These are phyloP conservation scores for Tachina lurida DNA, from an alignment of 2,888 invertebrate genomes.

Conservation along the genomic window DNA sequence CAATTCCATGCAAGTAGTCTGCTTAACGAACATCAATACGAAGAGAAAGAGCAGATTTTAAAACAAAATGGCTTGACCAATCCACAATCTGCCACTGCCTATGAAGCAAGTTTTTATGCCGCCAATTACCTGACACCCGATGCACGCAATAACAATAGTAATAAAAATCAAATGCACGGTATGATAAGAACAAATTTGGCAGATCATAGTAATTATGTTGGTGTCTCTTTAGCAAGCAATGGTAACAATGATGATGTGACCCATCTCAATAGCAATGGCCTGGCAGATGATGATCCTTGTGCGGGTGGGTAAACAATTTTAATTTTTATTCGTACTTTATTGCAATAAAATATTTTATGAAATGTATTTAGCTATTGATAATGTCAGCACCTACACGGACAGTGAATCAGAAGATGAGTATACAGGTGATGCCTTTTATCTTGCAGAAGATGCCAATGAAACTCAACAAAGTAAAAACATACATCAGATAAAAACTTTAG, in stretches of 20 bases:
- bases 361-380: constrained; percentile 77
- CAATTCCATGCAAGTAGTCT: constrained; percentile 82
- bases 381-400: constrained; percentile 79
- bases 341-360: background rate
- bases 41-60: constrained; percentile 78
- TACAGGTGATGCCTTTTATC: constrained; percentile 78
- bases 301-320: constrained; percentile 76
- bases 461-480: constrained; percentile 77
- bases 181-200: constrained; percentile 55
- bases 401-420: constrained; percentile 80
- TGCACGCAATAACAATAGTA: constrained; percentile 54
- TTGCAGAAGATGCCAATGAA: constrained; percentile 77
- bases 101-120: constrained; percentile 79
- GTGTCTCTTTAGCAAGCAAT: constrained; percentile 74
- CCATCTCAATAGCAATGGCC: constrained; percentile 45
- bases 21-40: constrained; percentile 78
- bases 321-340: background rate
- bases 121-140: constrained; percentile 77
- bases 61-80: constrained; percentile 79
- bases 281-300: constrained; percentile 79
- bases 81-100: constrained; percentile 76
- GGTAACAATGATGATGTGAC: constrained; percentile 51
- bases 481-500: constrained; percentile 71
- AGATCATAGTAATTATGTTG: constrained; percentile 74
- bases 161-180: constrained; percentile 52